Base-by-base conservation (phyloP, 1,140 invertebrate species). In the Cataglyphis hispanica region DNA sequence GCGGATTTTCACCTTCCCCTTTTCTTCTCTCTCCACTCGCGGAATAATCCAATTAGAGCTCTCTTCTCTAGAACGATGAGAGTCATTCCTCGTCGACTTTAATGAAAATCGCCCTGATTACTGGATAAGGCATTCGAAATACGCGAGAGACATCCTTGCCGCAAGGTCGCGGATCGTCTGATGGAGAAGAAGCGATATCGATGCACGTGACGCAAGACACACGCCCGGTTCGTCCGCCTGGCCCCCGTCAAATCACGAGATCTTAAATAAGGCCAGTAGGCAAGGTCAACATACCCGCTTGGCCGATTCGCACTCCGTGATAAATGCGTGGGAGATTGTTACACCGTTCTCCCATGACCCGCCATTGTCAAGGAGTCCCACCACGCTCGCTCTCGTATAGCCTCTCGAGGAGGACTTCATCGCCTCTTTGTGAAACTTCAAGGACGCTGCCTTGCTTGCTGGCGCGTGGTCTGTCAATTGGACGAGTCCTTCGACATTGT, bases 311-410 rank as follows among this genome's bases (percentile, higher is more conserved):
- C 75, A 76, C 81, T 85, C 37, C 56, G 53, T 87, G 90, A 91
- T 91, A 90, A 93, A 91, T 76, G 92, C 91, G 93, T 93, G 93
- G 92, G 93, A 93, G 91, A 89, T 81, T 66, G 81, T 56, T 40
- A 84, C 87, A 89, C 86, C 91, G 88, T 87, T 93, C 93, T 93
- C 92, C 93, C 92, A 92, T 93, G 92, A 93, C 92, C 92, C 87
- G 85, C 85, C 91, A 93, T 93, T 93, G 92, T 93, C 92, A 91
- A 92, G 92, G 90, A 92, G 84, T 88, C 77, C 72, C 81, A 84
- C 84, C 78, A 10, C 60, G 61, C 77, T 22, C 34, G 43, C 34
- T 70, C 74, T 67, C 84, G 27, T 58, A n/a, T n/a, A 58, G 61
- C 86, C 13, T 46, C 43, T 46, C 56, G 67, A 58, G 74, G 63